These are phyloP conservation scores for Stercorarius parasiticus DNA, from an alignment of 2,113 vertebrate species.

Conservation along the genomic window DNA sequence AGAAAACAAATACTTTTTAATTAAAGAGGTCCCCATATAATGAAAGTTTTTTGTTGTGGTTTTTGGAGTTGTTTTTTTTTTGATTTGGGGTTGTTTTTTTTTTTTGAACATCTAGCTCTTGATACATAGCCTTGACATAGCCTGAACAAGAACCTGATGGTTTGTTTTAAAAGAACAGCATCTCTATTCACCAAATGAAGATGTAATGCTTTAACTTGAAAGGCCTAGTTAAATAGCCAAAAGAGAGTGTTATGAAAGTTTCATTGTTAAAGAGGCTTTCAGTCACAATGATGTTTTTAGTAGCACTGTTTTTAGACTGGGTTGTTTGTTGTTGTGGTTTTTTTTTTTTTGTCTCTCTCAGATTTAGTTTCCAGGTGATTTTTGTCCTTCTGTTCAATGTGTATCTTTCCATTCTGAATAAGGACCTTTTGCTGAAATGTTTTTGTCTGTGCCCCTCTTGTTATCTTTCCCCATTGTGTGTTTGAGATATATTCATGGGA, in stretches of 20 bases:
- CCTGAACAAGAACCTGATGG: neutral
- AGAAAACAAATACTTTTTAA: neutral
- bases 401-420: neutral
- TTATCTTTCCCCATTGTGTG: neutral
- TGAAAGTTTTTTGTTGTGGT: neutral
- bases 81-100: neutral
- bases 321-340: neutral
- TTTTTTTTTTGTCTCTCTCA: neutral
- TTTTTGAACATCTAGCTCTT: neutral
- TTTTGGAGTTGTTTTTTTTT: neutral
- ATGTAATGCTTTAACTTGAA: neutral
- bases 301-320: neutral
- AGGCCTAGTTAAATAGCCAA: neutral
- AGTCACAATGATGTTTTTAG: neutral
- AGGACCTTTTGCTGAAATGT: neutral
- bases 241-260: neutral
- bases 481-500: neutral
- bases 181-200: neutral
- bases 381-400: neutral
- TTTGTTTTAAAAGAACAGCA: neutral
- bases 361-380: neutral
- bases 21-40: neutral
- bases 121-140: accelerated
- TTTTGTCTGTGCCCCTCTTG: neutral
- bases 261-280: neutral